Percentiles rank a stretch among this genome's conserved stretches.
Evolutionary conservation across 2,797 vertebrate genomes (phyloP).

Genomic region (Cuniculus paca): DNA sequence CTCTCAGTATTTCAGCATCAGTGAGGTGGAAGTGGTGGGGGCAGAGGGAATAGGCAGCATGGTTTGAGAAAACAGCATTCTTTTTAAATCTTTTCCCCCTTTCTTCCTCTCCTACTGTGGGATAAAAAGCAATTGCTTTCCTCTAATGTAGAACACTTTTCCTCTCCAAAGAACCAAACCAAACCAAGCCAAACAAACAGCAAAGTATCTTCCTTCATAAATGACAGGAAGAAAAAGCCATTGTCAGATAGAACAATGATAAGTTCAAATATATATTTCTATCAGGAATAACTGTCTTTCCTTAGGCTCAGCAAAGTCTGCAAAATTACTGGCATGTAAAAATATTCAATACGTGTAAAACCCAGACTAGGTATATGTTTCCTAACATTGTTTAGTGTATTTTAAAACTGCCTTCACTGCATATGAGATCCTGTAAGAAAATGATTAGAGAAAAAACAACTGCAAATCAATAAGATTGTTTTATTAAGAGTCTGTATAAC

Average conservation of each 20-base stretch:
- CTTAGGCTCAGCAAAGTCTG: background rate
- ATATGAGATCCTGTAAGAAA: conserved; percentile 40
- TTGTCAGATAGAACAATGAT: background rate
- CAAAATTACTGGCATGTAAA: conserved; percentile 16
- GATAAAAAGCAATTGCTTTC: conserved; percentile 21
- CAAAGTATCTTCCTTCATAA: background rate
- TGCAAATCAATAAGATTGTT: background rate
- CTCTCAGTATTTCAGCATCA: background rate
- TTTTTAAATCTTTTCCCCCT: background rate
- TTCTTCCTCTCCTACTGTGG: background rate
- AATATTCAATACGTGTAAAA: background rate
- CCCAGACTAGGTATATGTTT: background rate
- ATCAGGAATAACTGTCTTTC: background rate
- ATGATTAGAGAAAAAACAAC: conserved; percentile 15
- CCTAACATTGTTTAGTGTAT: background rate
- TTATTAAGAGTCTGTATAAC: background rate
- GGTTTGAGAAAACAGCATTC: background rate
- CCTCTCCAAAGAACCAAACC: background rate
- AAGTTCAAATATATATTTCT: conserved; percentile 10
- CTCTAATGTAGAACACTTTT: background rate
- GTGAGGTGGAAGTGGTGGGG: background rate
- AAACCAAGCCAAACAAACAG: background rate
- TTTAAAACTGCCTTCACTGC: conserved; percentile 8
- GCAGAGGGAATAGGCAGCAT: background rate
- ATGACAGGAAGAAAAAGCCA: background rate